phyloP scores from a whole-genome alignment of 2,797 vertebrate species.

The Eutrigla gurnardus region DNA sequence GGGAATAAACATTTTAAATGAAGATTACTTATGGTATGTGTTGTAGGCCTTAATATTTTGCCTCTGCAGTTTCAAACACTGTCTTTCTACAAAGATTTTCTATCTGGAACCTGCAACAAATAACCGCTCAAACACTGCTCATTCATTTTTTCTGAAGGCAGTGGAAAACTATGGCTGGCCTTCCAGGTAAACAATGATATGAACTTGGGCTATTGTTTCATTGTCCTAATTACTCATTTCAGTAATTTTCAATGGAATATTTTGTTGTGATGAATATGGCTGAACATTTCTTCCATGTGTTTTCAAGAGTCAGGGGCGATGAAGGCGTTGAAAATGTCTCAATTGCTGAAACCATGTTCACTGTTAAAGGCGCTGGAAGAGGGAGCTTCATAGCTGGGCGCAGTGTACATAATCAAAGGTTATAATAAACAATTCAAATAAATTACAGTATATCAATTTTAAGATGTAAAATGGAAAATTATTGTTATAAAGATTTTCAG shows the following conservation, averaged over 20 bases:
- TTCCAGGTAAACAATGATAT: conserved; percentile 21
- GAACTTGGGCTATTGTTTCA: neutral
- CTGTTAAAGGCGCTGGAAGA: conserved; percentile 39
- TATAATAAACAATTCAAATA: neutral
- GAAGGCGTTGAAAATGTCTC: conserved; percentile 34
- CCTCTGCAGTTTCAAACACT: conserved; percentile 10
- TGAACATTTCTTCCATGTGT: neutral
- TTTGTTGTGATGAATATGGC: neutral
- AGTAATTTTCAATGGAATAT: neutral
- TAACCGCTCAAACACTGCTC: conserved; percentile 33
- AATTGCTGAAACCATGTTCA: conserved; percentile 43
- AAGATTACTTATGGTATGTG: neutral
- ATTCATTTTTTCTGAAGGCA: conserved; percentile 34
- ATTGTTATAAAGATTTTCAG: neutral
- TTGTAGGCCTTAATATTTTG: neutral
- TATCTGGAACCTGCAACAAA: conserved; percentile 44
- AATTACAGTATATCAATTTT: neutral
- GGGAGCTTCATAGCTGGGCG: conserved; percentile 29
- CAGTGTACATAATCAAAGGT: conserved; percentile 21
- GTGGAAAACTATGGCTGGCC: conserved; percentile 40
- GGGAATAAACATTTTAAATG: neutral
- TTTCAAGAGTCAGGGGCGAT: conserved; percentile 33
- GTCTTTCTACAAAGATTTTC: conserved; percentile 29
- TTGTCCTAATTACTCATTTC: conserved; percentile 6
- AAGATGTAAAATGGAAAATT: neutral